Base-by-base conservation (phyloP, 2,888 invertebrate species). In the Bombylius major region DNA sequence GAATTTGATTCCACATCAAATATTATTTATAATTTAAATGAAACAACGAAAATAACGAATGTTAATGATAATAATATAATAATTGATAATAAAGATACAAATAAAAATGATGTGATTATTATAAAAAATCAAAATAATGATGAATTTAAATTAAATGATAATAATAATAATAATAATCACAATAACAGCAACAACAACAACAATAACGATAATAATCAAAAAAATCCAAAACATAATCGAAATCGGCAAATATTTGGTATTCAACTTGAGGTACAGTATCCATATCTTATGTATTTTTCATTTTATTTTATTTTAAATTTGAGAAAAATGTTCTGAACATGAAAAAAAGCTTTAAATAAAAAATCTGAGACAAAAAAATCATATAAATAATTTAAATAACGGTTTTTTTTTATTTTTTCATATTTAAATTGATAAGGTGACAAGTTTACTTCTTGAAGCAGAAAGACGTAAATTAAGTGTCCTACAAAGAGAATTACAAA, bases 371-470 rank as follows among this genome's bases (percentile, higher is more conserved):
- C 23, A 23, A 23, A 23, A 23, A 23, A 23, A 23, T 23, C 23
- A 23, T 23, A n/a, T n/a, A n/a, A n/a, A n/a, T n/a, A 23, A 23
- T 23, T 23, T 23, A 23, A 23, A 23, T 23, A 23, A 23, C 23
- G 23, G 1, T 23, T 23, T 23, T 23, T 23, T 23, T 23, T 23
- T 23, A 23, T 23, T 23, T 23, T 23, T 23, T 23, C 23, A 3
- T 23, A 23, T 23, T 23, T 23, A 23, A 23, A 23, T 3, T 23
- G 23, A 70, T 76, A 48, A 85, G 84, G 84, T 85, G 58, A 84
- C 84, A 44, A 82, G 82, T 62, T 75, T 83, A 58, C 75, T 85
- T 61, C 71, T 85, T 62, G 84, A 84, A 71, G 84, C 83, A 7
- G 83, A 84, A 70, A 75, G 83, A 58, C 74, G 83, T 55, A 84